A percentile compares a stretch with the other conserved stretches of the same genome.
These are phyloP conservation scores for Ormyrus pomaceus DNA, from an alignment of 2,888 invertebrate genomes.

Conservation along the genomic window DNA sequence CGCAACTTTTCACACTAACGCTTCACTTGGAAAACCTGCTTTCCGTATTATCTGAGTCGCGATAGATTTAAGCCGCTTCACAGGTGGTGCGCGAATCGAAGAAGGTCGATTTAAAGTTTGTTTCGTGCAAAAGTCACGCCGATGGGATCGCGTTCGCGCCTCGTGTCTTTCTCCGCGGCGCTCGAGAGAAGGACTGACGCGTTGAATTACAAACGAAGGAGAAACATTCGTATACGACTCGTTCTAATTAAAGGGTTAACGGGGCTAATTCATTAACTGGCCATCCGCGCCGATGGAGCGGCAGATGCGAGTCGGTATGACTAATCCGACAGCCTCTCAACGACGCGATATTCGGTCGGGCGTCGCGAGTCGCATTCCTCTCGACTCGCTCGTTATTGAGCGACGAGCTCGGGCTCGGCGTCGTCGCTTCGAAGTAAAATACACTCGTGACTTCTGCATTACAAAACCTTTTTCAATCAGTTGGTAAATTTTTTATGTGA, in stretches of 20 bases:
- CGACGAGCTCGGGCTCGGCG: no score
- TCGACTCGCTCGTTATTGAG: neutral
- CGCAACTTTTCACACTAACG: no score
- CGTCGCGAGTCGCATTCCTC: neutral
- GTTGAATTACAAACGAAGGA: constrained; percentile 54
- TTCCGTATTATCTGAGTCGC: no score
- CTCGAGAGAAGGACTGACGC: constrained; percentile 39
- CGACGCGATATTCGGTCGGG: constrained; percentile 17
- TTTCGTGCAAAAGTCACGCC: no score
- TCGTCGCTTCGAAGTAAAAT: no score
- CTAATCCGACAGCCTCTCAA: constrained; percentile 35
- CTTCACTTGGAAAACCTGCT: no score
- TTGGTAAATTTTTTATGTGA: no score
- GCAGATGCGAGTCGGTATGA: constrained; percentile 18
- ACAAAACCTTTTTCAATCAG: no score
- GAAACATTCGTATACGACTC: constrained; percentile 59
- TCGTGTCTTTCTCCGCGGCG: constrained; percentile 42
- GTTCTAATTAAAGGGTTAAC: constrained; percentile 65
- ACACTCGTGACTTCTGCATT: no score
- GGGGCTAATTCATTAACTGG: constrained; percentile 65
- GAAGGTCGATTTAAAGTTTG: no score
- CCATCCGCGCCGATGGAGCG: constrained; percentile 31
- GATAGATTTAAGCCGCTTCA: no score
- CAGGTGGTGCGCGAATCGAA: no score
- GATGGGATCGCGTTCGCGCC: neutral